These are phyloP conservation scores for Sebastes diaconus DNA, from an alignment of 2,797 vertebrate species.

Conservation along the genomic window DNA sequence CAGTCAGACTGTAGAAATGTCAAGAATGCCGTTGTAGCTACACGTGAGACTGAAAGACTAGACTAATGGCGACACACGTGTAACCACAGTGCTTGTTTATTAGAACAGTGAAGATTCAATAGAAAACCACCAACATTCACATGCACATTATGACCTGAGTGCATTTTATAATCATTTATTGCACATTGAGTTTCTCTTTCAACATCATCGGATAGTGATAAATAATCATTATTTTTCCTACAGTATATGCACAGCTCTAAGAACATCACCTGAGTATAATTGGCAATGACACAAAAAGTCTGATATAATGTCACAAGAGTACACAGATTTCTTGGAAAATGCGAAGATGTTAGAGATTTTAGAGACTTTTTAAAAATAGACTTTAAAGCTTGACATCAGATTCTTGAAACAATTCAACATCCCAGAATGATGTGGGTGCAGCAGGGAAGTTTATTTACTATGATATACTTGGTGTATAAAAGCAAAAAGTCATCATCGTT, in stretches of 20 bases:
- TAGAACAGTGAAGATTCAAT: not conserved
- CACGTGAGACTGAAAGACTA: not conserved
- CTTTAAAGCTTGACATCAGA: not conserved
- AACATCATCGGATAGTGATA: not conserved
- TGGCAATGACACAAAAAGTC: not conserved
- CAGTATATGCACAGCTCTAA: not conserved
- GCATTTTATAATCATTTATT: constrained; percentile 11
- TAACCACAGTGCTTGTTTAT: not conserved
- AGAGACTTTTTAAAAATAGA: not conserved
- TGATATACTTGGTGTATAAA: not conserved
- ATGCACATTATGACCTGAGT: not conserved
- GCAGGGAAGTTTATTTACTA: not conserved
- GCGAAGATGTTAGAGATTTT: not conserved
- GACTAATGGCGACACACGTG: not conserved
- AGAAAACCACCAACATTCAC: not conserved
- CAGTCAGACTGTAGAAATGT: not conserved
- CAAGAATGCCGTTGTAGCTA: not conserved
- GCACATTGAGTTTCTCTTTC: not conserved
- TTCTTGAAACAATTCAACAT: not conserved
- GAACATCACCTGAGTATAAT: not conserved
- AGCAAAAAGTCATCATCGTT: not conserved
- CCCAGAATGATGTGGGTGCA: not conserved
- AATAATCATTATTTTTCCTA: not conserved
- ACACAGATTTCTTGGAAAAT: not conserved
- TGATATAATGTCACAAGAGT: not conserved